Evolutionary conservation across 2,888 invertebrate genomes (phyloP).

Genomic region (Limnephilus marmoratus): DNA sequence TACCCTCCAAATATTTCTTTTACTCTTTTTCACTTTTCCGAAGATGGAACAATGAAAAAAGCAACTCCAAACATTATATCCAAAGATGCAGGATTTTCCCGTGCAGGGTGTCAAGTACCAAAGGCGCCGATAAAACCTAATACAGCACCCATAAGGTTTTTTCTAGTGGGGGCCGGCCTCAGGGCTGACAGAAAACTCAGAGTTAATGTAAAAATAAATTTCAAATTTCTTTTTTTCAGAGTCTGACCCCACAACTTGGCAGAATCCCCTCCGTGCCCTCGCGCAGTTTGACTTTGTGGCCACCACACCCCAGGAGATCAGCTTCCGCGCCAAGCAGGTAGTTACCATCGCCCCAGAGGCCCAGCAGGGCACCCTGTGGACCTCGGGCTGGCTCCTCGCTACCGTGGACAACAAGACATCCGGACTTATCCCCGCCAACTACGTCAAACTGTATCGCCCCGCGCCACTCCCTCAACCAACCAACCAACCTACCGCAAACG

Average conservation of each 20-base stretch:
- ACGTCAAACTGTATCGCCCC: constrained; percentile 73
- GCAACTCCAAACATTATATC: neutral
- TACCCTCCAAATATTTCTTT: too few relatives aligned
- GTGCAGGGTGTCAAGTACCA: too few relatives aligned
- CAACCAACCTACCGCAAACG: neutral
- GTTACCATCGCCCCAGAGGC: constrained; percentile 90
- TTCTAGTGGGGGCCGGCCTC: too few relatives aligned
- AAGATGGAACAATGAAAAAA: too few relatives aligned
- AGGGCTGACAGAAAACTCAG: neutral
- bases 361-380: constrained; percentile 84
- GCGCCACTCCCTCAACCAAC: constrained; percentile 8
- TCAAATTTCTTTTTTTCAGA: constrained; percentile 71
- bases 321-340: constrained; percentile 85
- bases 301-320: constrained; percentile 85
- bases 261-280: constrained; percentile 81
- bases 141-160: too few relatives aligned
- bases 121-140: too few relatives aligned
- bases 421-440: constrained; percentile 82
- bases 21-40: too few relatives aligned
- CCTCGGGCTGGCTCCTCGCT: constrained; percentile 84
- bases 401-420: constrained; percentile 77
- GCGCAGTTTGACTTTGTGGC: constrained; percentile 88
- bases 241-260: constrained; percentile 84
- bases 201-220: neutral
- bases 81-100: neutral